Percentiles rank a stretch among this genome's conserved stretches.
phyloP scores from a whole-genome alignment of 2,113 vertebrate genomes.

The Lonchura striata region DNA sequence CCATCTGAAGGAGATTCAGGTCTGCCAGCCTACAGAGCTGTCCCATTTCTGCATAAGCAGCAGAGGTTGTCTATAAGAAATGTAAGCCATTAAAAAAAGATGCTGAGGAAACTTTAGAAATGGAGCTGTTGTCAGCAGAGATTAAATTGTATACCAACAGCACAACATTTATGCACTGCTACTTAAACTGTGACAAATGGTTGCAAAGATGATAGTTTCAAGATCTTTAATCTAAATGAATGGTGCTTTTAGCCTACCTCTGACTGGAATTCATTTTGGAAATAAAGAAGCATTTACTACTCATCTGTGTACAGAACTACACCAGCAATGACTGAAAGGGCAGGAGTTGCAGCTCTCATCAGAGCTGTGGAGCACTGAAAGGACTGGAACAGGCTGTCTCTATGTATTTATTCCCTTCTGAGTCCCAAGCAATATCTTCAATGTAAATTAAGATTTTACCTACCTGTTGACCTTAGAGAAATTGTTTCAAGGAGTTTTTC shows the following conservation, averaged over 20 bases:
- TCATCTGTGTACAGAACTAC: background rate
- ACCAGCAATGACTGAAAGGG: background rate
- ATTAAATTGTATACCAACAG: conserved; percentile 55
- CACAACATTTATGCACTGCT: conserved; percentile 57
- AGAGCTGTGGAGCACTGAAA: background rate
- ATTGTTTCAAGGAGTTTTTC: background rate
- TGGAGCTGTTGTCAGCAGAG: conserved; percentile 62
- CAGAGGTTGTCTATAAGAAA: background rate
- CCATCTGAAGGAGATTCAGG: background rate
- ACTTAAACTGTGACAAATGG: conserved; percentile 67
- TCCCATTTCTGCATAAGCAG: background rate
- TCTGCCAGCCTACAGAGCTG: background rate
- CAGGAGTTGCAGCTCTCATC: background rate
- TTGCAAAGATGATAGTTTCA: conserved; percentile 56
- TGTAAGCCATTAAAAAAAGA: conserved; percentile 14
- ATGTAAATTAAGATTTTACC: conserved; percentile 22
- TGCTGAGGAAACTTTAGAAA: conserved; percentile 50
- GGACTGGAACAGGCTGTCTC: background rate
- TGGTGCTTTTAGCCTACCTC: conserved; percentile 63
- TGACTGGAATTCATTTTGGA: conserved; percentile 65
- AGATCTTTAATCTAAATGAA: conserved; percentile 63
- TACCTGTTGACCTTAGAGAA: background rate
- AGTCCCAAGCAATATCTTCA: background rate
- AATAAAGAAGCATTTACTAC: conserved; percentile 41
- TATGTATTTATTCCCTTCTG: background rate